Evolutionary conservation across 2,113 vertebrate species (phyloP), one percentile per base, ranked within the genome.

Genomic region (Cariama cristata): DNA sequence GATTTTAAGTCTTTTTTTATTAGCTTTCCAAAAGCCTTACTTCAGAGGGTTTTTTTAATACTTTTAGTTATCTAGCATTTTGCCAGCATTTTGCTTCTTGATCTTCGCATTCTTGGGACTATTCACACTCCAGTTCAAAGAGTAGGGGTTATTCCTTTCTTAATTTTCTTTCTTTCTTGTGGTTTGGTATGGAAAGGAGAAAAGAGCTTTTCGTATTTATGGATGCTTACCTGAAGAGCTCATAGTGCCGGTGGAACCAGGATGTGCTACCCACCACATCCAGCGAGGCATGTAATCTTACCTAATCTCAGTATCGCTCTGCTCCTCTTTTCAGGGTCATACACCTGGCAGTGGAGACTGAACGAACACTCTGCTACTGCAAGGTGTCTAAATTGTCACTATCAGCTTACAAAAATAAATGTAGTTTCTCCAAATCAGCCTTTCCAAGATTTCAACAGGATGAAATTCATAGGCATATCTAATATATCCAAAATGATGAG

Each of bases 401-500:
- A 24, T 66, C 77, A 69, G 11, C 28, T 55, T 71, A 62, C 81
- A 81, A 69, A 76, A 90, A 35, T 33, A 84, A 26, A 67, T 18
- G 24, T 20, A 56, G 38, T 35, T 12, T 62, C 77, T 81, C 5
- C 4, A 85, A 69, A 62, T 79, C 26, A 69, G 49, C 33, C 26
- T 80, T 88, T 83, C 26, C 63, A 80, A 84, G 33, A 84, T 67
- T 76, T 89, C 74, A 77, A 26, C 14, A 40, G 55, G 69, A 60
- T 68, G 49, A 60, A 69, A 91, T 82, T 69, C 42, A 28, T 71
- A 55, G 4, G 3, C 85, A 14, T 60, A 40, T 74, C 62, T 87
- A 33, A 73, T 40, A 63, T 18, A 82, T 73, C 58, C 60, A 74
- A 80, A 96, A 90, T 47, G 67, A 86, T 84, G 94, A 71, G 73